Base-by-base conservation (phyloP, 2,797 vertebrate species). In the Tinamus major region DNA sequence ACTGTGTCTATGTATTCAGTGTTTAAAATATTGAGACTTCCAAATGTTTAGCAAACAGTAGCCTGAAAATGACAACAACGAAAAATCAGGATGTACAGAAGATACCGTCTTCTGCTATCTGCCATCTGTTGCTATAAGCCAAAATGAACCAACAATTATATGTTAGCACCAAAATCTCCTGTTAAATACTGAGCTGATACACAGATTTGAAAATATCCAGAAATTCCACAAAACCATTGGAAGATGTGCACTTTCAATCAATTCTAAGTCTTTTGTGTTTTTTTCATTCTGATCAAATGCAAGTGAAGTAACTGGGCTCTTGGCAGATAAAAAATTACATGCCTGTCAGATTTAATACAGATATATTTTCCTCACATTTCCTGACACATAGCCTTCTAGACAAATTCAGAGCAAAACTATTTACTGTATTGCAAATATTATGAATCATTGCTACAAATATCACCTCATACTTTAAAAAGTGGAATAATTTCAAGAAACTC, bases 131-230 rank as follows among this genome's bases (percentile, higher is more conserved):
- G 16, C 44, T 18, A 13, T 44, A 80, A 79, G 55, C n/a, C 64
- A 94, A 78, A 90, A 79, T 9, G 61, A 94, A 42, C 44, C 59
- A 91, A 46, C 31, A 61, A 55, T 86, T 88, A 51, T 35, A 75
- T 1, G 26, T 35, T 82, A 35, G 10, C 69, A 51, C 71, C 53
- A 79, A 77, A 90, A 79, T 90, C 59, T 35, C 44, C 74, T 96
- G 75, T 87, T 68, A 79, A 93, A 85, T 53, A 83, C 68, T 87
- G 79, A 92, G 80, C 85, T 69, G 56, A 77, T 35, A 18, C 10
- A 84, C 33, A 58, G n/a, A 77, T 63, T 29, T 79, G 29, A 35
- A 76, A 84, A 11, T 1, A 2, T 46, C 29, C 41, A 48, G 42
- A 89, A 33, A 37, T 31, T 64, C 33, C 77, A 74, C 27, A 74